Evolutionary conservation across 2,797 vertebrate genomes (phyloP).

Genomic region (Paguma larvata): DNA sequence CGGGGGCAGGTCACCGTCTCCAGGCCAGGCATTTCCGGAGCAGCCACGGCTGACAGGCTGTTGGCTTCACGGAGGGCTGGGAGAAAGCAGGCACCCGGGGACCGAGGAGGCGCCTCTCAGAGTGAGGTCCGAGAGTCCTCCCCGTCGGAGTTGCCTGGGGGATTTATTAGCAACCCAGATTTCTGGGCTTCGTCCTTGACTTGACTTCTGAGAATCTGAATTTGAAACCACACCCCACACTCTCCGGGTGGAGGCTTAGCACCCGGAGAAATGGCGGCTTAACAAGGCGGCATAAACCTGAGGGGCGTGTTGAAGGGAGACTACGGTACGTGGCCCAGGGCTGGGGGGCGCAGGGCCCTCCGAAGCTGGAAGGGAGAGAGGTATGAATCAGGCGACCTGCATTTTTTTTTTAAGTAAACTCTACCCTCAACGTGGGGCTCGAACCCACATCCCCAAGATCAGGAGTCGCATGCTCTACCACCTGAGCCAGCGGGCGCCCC

Average conservation of each 20-base stretch:
- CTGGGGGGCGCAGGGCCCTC: neutral
- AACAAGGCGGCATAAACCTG: neutral
- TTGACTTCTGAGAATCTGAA: neutral
- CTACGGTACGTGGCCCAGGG: rapidly evolving
- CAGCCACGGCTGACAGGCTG: neutral
- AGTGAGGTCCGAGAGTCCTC: neutral
- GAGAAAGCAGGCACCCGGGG: neutral
- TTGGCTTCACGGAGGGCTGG: neutral
- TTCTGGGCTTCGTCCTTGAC: neutral
- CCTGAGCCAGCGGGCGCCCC: neutral
- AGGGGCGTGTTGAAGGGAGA: neutral
- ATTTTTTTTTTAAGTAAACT: neutral
- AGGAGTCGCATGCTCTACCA: neutral
- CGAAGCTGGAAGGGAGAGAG: neutral
- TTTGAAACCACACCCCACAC: neutral
- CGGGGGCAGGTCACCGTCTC: neutral
- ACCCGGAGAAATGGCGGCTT: neutral
- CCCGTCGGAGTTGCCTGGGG: neutral
- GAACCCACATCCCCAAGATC: neutral
- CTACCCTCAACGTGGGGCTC: neutral
- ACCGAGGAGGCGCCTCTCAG: neutral
- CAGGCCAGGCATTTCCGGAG: neutral
- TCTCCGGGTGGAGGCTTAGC: neutral
- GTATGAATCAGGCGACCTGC: neutral
- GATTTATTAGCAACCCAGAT: neutral